A percentile compares a stretch with the other conserved stretches of the same genome.
phyloP scores from a whole-genome alignment of 2,797 vertebrate species.

The Oreochromis grahami region DNA sequence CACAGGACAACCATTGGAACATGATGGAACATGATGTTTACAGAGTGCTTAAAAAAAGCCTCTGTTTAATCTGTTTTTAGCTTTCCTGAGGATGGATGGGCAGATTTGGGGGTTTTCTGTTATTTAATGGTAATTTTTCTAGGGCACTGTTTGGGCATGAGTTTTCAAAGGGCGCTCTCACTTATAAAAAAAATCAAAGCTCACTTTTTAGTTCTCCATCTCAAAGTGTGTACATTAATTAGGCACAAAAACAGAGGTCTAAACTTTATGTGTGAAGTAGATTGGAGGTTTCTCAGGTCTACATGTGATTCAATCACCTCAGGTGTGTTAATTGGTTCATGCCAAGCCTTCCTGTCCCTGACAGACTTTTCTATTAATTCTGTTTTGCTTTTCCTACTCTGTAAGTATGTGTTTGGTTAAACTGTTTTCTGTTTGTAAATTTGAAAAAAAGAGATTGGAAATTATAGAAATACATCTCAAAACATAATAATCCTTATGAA shows the following conservation, averaged over 20 bases:
- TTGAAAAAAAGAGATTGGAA: background rate
- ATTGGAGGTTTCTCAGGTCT: background rate
- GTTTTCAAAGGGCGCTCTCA: background rate
- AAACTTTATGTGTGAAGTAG: background rate
- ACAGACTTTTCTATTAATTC: background rate
- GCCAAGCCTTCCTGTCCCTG: background rate
- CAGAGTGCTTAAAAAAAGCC: background rate
- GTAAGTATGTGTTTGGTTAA: background rate
- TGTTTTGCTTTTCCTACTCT: background rate
- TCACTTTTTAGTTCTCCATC: background rate
- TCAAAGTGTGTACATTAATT: background rate
- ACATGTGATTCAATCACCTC: background rate
- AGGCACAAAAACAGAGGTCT: background rate
- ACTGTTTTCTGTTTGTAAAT: background rate
- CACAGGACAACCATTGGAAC: background rate
- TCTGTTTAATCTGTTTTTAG: background rate
- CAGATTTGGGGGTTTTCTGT: background rate
- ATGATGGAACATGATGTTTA: background rate
- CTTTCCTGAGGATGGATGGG: background rate
- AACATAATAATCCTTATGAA: background rate
- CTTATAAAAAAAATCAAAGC: background rate
- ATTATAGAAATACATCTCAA: background rate
- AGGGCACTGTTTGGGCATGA: background rate
- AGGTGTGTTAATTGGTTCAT: background rate
- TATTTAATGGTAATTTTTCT: background rate